Evolutionary conservation across 1,140 invertebrate species (phyloP).

Genomic region (Drosophila pachea): DNA sequence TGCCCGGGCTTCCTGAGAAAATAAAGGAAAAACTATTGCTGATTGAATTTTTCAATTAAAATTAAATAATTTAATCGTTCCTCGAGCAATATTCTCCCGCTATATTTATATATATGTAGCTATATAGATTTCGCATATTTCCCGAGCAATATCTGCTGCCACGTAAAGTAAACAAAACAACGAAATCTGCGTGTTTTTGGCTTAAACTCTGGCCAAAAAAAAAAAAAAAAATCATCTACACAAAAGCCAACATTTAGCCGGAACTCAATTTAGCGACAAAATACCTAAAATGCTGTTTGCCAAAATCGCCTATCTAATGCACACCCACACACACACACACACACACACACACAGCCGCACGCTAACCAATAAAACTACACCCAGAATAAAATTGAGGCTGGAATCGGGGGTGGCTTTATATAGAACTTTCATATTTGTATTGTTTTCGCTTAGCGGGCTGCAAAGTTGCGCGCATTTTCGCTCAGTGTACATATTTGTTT

Average conservation of each 20-base stretch:
- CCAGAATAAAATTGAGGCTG: neutral
- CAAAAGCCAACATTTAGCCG: slow-evolving; percentile 65
- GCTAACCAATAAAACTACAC: neutral
- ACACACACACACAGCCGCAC: neutral
- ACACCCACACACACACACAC: slow-evolving; percentile 9
- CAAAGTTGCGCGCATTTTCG: neutral
- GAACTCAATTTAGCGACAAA: slow-evolving; percentile 76
- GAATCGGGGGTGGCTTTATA: too few relatives aligned
- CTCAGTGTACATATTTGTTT: slow-evolving; percentile 27
- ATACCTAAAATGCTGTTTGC: slow-evolving; percentile 72
- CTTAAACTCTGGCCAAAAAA: slow-evolving; percentile 28
- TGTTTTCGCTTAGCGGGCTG: too few relatives aligned
- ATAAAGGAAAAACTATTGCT: too few relatives aligned
- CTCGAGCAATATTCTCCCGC: too few relatives aligned
- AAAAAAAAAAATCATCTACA: slow-evolving; percentile 34
- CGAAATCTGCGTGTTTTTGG: slow-evolving; percentile 10
- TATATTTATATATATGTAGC: neutral
- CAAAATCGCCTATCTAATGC: slow-evolving; percentile 38
- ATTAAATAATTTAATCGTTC: too few relatives aligned
- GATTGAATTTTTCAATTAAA: too few relatives aligned
- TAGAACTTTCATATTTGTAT: too few relatives aligned
- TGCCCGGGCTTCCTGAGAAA: too few relatives aligned
- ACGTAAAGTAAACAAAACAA: slow-evolving; percentile 55
- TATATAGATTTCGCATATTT: too few relatives aligned
- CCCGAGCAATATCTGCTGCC: slow-evolving; percentile 39